A percentile compares a stretch with the other conserved stretches of the same genome.
These are phyloP conservation scores for Micronycteris hirsuta DNA, from an alignment of 2,113 vertebrate genomes.

Conservation along the genomic window DNA sequence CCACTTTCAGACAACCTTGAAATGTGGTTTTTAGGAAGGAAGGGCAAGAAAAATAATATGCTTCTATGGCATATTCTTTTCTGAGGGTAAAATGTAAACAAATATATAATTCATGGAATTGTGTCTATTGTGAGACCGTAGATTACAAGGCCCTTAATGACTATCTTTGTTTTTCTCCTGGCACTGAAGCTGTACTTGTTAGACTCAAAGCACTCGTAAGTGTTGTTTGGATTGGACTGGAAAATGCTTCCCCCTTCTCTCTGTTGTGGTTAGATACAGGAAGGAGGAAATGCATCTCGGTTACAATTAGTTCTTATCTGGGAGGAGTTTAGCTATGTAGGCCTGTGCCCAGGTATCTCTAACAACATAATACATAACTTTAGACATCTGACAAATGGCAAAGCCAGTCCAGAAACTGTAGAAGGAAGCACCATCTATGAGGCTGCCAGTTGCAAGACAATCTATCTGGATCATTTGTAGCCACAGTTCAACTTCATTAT, in stretches of 20 bases:
- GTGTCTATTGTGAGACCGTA: background rate
- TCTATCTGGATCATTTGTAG: background rate
- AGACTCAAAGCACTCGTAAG: background rate
- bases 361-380: background rate
- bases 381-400: background rate
- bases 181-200: background rate
- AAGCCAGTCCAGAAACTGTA: background rate
- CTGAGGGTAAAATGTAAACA: background rate
- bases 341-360: background rate
- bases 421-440: background rate
- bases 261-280: background rate
- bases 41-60: background rate
- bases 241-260: background rate
- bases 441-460: background rate
- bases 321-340: background rate
- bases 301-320: background rate
- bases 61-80: background rate
- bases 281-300: background rate
- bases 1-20: slow-evolving; percentile 1
- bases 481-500: background rate
- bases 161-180: background rate
- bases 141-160: background rate
- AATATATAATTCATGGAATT: background rate
- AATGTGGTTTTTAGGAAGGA: background rate
- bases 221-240: background rate